These are phyloP conservation scores for Aplocera efformata DNA, from an alignment of 2,888 invertebrate species.

Conservation along the genomic window DNA sequence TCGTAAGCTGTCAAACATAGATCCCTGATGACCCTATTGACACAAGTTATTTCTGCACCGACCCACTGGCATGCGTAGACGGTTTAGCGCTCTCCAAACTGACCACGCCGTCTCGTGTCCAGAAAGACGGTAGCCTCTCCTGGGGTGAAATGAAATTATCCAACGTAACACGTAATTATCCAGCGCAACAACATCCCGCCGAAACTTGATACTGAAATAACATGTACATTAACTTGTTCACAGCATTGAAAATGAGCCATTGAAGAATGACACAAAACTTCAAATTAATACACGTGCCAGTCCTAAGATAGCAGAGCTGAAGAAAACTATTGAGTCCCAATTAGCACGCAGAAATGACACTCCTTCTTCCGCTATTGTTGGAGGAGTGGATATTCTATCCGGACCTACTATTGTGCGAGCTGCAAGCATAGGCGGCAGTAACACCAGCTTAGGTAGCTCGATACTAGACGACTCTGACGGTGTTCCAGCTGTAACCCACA, in stretches of 20 bases:
- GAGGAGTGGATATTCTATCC: conserved; percentile 60
- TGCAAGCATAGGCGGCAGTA: conserved; percentile 64
- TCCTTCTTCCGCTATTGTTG: conserved; percentile 49
- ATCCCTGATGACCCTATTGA: too few species aligned
- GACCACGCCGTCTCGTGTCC: too few species aligned
- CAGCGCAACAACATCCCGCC: too few species aligned
- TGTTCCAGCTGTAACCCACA: conserved; percentile 42
- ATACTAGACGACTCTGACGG: conserved; percentile 66
- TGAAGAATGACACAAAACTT: conserved; percentile 55
- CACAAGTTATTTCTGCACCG: too few species aligned
- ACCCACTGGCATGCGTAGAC: too few species aligned
- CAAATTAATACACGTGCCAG: conserved; percentile 70
- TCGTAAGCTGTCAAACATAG: too few species aligned
- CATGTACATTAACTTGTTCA: conserved; percentile 19
- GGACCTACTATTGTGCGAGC: conserved; percentile 41
- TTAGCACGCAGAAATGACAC: conserved; percentile 64
- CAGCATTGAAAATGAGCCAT: conserved; percentile 72
- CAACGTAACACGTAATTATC: too few species aligned
- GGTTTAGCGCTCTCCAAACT: too few species aligned
- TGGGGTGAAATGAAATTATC: too few species aligned
- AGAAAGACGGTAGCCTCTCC: too few species aligned
- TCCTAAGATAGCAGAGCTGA: conserved; percentile 78
- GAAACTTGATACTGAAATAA: too few species aligned
- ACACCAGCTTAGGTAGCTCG: conserved; percentile 73
- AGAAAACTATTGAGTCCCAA: conserved; percentile 78